These are phyloP conservation scores for Larimichthys crocea DNA, from an alignment of 2,113 vertebrate species.

Conservation along the genomic window DNA sequence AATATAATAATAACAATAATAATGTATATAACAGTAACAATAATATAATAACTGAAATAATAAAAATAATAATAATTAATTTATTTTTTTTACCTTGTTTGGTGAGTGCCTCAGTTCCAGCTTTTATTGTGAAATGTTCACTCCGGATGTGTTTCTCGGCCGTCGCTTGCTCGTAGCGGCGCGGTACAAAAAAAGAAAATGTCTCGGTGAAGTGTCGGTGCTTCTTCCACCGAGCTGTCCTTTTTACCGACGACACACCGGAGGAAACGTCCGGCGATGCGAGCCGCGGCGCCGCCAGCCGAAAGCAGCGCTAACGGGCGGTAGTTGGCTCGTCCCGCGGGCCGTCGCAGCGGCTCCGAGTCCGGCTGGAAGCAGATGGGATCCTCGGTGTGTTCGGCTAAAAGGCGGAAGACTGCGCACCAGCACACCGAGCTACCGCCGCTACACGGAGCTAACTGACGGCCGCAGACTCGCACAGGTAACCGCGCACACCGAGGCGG, in stretches of 20 bases:
- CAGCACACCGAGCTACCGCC: slow-evolving; percentile 45
- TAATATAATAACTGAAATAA: too few species aligned
- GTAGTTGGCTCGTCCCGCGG: slow-evolving; percentile 1
- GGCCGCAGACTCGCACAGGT: slow-evolving; percentile 22
- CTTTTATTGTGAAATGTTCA: slow-evolving; percentile 49
- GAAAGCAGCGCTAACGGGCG: slow-evolving; percentile 12
- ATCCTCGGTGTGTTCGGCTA: slow-evolving; percentile 49
- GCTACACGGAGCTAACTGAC: slow-evolving; percentile 34
- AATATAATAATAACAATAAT: too few species aligned
- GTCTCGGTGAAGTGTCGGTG: slow-evolving; percentile 47
- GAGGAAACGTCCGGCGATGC: slow-evolving; percentile 14
- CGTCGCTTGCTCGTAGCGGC: slow-evolving; percentile 22
- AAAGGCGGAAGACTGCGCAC: slow-evolving; percentile 77
- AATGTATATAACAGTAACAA: too few species aligned
- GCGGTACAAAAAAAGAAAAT: slow-evolving; percentile 64
- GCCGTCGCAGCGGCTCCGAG: slow-evolving; percentile 21
- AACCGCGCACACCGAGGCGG: slow-evolving; percentile 10
- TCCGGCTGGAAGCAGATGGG: slow-evolving; percentile 62
- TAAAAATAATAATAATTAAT: background rate
- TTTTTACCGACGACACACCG: too few species aligned
- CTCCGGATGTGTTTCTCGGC: slow-evolving; percentile 27
- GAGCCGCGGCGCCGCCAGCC: background rate
- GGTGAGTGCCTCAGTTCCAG: rapidly evolving
- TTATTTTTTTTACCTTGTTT: too few species aligned
- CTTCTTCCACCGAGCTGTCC: slow-evolving; percentile 11